Evolutionary conservation across 2,888 invertebrate species (phyloP).

Genomic region (Uloborus plumipes): DNA sequence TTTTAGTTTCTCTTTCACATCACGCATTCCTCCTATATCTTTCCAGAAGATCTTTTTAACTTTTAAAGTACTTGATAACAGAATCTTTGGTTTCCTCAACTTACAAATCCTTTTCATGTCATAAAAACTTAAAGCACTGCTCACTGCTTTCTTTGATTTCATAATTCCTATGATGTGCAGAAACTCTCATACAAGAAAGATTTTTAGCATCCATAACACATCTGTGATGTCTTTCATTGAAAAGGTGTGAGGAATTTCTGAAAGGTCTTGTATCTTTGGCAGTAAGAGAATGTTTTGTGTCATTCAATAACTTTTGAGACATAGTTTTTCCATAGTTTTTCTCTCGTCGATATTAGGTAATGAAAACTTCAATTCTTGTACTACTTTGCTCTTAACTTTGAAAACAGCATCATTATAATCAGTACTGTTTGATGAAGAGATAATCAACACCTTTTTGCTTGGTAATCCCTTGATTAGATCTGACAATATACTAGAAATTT

Average conservation of each 20-base stretch:
- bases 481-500: conserved; percentile 77
- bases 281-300: conserved; percentile 75
- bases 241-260: conserved; percentile 86
- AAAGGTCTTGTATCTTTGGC: conserved; percentile 76
- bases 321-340: conserved; percentile 66
- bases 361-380: conserved; percentile 73
- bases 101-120: conserved; percentile 69
- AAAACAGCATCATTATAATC: conserved; percentile 83
- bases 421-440: conserved; percentile 84
- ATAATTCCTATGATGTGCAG: too few species aligned
- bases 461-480: conserved; percentile 71
- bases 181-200: too few species aligned
- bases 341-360: conserved; percentile 70
- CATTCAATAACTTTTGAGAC: conserved; percentile 77
- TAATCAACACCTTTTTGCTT: conserved; percentile 75
- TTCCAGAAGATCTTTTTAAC: conserved; percentile 76
- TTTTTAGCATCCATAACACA: conserved; percentile 69
- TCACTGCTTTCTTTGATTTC: too few species aligned
- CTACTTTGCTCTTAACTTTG: conserved; percentile 83
- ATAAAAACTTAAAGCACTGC: too few species aligned
- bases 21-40: conserved; percentile 92
- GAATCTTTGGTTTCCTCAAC: conserved; percentile 89
- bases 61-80: conserved; percentile 82
- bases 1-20: conserved; percentile 87
- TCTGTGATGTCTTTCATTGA: conserved; percentile 91